These are phyloP conservation scores for Zaprionus davidi DNA, from an alignment of 1,140 invertebrate species.

Conservation along the genomic window DNA sequence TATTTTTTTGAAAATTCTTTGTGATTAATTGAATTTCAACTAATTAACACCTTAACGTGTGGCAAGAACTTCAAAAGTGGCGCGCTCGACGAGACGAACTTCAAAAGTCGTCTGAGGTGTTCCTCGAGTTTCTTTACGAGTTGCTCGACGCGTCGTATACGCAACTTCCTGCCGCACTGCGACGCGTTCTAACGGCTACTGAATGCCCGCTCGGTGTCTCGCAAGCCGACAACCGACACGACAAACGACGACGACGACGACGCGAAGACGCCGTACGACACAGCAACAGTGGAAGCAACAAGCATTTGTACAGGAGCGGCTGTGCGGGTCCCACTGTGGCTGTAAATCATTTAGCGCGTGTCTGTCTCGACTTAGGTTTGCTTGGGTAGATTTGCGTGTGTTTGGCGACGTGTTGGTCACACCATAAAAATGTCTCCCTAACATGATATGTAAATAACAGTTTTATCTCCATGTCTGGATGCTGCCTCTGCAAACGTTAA, in stretches of 20 bases:
- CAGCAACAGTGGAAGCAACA: constrained; percentile 48
- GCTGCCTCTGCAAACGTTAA: constrained; percentile 19
- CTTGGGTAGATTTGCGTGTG: background rate
- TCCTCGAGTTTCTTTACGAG: constrained; percentile 18
- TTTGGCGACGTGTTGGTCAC: constrained; percentile 55
- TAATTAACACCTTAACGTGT: constrained; percentile 67
- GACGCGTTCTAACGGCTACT: constrained; percentile 77
- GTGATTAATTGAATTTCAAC: constrained; percentile 64
- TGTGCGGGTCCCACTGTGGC: constrained; percentile 11
- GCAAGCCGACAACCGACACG: constrained; percentile 42
- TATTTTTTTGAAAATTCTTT: constrained; percentile 43
- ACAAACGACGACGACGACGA: constrained; percentile 36
- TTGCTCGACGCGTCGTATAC: constrained; percentile 65
- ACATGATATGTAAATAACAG: constrained; percentile 53
- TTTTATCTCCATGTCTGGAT: constrained; percentile 55
- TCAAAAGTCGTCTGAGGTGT: constrained; percentile 31
- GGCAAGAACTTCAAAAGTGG: constrained; percentile 22
- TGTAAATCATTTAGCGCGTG: constrained; percentile 17
- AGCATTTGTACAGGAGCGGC: constrained; percentile 46
- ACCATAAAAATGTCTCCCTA: constrained; percentile 65
- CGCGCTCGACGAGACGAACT: constrained; percentile 40
- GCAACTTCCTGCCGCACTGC: constrained; percentile 76
- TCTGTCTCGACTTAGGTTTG: constrained; percentile 1
- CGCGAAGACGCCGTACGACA: constrained; percentile 32
- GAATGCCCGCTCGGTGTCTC: constrained; percentile 52